A percentile compares a stretch with the other conserved stretches of the same genome.
Conservation (phyloP, 2,888 invertebrate genomes). For the Phalera bucephala region DNA sequence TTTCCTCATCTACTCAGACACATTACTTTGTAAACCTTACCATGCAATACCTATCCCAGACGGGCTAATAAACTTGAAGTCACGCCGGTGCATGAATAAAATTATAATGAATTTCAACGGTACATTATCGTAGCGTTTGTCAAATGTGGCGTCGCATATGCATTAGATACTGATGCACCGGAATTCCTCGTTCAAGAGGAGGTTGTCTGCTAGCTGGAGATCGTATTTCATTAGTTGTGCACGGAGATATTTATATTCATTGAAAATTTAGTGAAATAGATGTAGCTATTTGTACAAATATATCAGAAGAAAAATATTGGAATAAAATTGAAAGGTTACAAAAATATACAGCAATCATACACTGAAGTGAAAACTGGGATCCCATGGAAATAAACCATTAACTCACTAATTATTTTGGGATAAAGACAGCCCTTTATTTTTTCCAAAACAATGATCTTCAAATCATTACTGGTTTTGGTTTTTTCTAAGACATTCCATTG, state of each 20-base stretch:
- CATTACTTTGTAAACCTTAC: slow-evolving; percentile 36
- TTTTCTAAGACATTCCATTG: too few species aligned
- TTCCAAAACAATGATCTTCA: too few species aligned
- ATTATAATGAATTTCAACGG: slow-evolving; percentile 70
- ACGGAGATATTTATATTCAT: slow-evolving; percentile 2
- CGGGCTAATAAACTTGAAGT: slow-evolving; percentile 53
- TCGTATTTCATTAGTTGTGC: slow-evolving; percentile 12
- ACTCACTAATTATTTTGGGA: too few species aligned
- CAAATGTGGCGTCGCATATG: slow-evolving; percentile 57
- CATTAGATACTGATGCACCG: slow-evolving; percentile 44
- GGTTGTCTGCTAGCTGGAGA: slow-evolving; percentile 16
- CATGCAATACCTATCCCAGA: slow-evolving; percentile 23
- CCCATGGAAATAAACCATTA: too few species aligned
- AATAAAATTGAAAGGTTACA: too few species aligned
- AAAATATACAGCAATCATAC: too few species aligned
- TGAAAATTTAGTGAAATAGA: not conserved
- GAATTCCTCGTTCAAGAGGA: slow-evolving; percentile 22
- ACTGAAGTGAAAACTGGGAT: too few species aligned
- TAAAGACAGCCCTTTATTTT: too few species aligned
- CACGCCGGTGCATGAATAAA: slow-evolving; percentile 62
- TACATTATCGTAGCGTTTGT: slow-evolving; percentile 55
- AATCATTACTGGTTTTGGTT: too few species aligned
- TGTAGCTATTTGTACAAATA: too few species aligned
- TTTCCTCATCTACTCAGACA: too few species aligned
- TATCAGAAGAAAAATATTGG: too few species aligned